phyloP scores from a whole-genome alignment of 2,113 vertebrate species.

The Anhinga rufa region DNA sequence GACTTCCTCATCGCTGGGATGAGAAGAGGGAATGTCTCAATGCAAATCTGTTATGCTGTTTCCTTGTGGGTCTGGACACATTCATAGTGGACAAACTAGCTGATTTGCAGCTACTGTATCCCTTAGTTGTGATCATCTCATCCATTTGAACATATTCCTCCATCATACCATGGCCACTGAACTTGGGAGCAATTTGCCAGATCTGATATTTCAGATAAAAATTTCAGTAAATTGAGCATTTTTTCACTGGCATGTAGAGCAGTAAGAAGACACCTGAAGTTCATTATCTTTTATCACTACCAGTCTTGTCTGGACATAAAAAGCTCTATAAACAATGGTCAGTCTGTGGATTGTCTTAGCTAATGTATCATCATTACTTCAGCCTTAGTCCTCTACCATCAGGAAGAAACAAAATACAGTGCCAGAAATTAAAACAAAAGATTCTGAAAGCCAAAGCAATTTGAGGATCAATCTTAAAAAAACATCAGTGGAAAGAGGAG shows the following conservation, averaged over 20 bases:
- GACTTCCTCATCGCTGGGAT: neutral
- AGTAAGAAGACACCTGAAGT: slow-evolving; percentile 16
- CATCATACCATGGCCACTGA: neutral
- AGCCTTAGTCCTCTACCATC: neutral
- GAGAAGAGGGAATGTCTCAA: neutral
- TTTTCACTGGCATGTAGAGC: neutral
- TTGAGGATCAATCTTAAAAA: neutral
- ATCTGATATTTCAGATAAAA: neutral
- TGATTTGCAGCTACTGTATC: neutral
- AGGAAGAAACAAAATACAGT: slow-evolving; percentile 49
- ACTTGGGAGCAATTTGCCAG: neutral
- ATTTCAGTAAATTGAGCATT: neutral
- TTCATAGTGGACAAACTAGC: neutral
- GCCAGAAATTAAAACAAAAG: slow-evolving; percentile 47
- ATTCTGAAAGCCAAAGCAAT: neutral
- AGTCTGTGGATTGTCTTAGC: slow-evolving; percentile 24
- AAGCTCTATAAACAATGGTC: slow-evolving; percentile 15
- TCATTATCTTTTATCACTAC: slow-evolving; percentile 56
- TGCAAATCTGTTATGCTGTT: neutral
- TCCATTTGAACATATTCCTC: neutral
- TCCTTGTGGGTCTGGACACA: neutral
- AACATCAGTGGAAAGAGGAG: neutral
- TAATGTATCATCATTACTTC: slow-evolving; percentile 45
- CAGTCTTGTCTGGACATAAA: slow-evolving; percentile 16
- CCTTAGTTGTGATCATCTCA: neutral